phyloP scores from a whole-genome alignment of 2,113 vertebrate species.

The Engraulis encrasicolus region DNA sequence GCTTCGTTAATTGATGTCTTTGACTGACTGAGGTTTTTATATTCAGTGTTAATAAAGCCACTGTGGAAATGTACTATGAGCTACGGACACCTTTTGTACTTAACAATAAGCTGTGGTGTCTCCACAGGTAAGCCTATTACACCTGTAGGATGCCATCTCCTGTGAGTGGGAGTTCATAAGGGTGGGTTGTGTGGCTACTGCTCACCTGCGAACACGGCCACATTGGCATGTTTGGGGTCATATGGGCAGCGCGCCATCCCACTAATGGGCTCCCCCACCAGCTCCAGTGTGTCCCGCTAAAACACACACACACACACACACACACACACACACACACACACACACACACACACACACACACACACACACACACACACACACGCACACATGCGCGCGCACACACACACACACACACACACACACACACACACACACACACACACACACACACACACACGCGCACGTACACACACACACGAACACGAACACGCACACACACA shows the following conservation, averaged over 20 bases:
- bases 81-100: neutral
- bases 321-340: constrained; percentile 9
- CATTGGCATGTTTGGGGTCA: constrained; percentile 94
- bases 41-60: too few relatives aligned
- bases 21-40: too few relatives aligned
- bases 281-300: constrained; percentile 90
- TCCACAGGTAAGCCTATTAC: neutral
- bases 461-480: too few relatives aligned
- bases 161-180: neutral
- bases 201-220: constrained; percentile 93
- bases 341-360: constrained; percentile 30
- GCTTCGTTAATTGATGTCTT: too few relatives aligned
- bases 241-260: constrained; percentile 98
- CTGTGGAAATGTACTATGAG: neutral
- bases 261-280: constrained; percentile 87
- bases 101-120: neutral
- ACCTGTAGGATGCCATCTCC: neutral
- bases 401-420: neutral
- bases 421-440: too few relatives aligned
- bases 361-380: constrained; percentile 24
- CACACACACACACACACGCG: too few relatives aligned
- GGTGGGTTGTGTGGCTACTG: too few relatives aligned
- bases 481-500: too few relatives aligned
- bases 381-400: neutral
- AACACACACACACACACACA: too few relatives aligned